Evolutionary conservation across 2,888 invertebrate genomes (phyloP), one percentile per base, ranked within the genome.

Genomic region (Drosophila gaucha): DNA sequence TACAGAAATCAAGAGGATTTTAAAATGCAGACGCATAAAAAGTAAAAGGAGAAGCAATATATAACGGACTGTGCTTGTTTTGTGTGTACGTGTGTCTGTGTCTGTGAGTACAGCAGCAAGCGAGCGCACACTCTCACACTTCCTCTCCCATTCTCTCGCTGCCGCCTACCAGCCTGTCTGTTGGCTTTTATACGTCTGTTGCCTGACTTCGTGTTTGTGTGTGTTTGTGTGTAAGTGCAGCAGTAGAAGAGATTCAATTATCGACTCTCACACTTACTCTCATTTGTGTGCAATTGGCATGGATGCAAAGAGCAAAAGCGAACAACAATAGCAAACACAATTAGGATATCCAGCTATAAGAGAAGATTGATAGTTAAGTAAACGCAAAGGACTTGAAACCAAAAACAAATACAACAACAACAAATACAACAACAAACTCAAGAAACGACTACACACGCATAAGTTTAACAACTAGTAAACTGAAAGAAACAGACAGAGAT

Each of bases 331-430:
- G 26, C 33, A 47, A 54, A 30, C 55, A 54, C 35, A 38, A 28
- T 31, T 56, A 55, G 56, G 66, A 73, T 39, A 75, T 75, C 60
- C 73, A 66, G 57, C 49, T 60, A 36, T 47, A 51, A 43, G 16
- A 36, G 22, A 69, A 57, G 31, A 69, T 49, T 36, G 52, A 52
- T 50, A 54, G 28, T 50, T 44, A 69, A 74, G 35, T 58, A 52
- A 59, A 35, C 44, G 36, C 46, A 66, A 54, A 66, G 50, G 60
- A 70, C 60, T 70, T 59, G 59, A 63, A 63, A 51, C 30, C 28
- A 36, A 59, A 58, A 49, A 70, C 10, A 41, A 28, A 47, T 16
- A 28, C n/a, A 54, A 18, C 4, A 24, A 38, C 3, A 39, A 8
- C n/a, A 39, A 20, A 8, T 18, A 18, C 18, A 39, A 30, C 22